A percentile compares a stretch with the other conserved stretches of the same genome.
Evolutionary conservation across 2,113 vertebrate species (phyloP).

Genomic region (Zosterops pallidus): DNA sequence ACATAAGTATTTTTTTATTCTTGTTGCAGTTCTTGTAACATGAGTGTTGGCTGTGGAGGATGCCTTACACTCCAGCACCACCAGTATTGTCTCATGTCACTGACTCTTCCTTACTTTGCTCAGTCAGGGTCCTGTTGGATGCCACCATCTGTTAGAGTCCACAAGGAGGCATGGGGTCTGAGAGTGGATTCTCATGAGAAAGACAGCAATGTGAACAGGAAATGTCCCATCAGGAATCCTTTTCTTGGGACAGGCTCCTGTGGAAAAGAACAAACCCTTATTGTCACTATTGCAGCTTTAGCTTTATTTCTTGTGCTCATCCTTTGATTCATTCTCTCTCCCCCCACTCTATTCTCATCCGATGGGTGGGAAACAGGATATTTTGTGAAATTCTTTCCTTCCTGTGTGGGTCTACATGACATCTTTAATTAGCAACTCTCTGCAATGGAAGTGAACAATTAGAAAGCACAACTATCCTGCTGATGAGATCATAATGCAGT

Average conservation of each 20-base stretch:
- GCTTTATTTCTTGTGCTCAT: slow-evolving; percentile 48
- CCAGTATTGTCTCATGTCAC: not conserved
- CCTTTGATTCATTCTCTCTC: slow-evolving; percentile 74
- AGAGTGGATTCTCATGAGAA: slow-evolving; percentile 77
- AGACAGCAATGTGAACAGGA: slow-evolving; percentile 72
- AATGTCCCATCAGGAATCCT: slow-evolving; percentile 68
- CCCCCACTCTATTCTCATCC: slow-evolving; percentile 61
- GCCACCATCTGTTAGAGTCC: slow-evolving; percentile 36
- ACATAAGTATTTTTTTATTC: not conserved
- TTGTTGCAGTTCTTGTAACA: not conserved
- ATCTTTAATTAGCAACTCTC: slow-evolving; percentile 42
- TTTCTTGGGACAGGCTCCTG: slow-evolving; percentile 70
- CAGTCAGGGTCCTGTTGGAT: not conserved
- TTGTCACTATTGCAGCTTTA: slow-evolving; percentile 60
- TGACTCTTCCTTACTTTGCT: not conserved
- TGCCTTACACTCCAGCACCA: not conserved
- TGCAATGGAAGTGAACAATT: slow-evolving; percentile 20
- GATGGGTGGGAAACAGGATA: slow-evolving; percentile 74
- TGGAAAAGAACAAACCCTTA: slow-evolving; percentile 74
- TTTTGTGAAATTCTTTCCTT: slow-evolving; percentile 68
- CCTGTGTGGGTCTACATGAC: slow-evolving; percentile 31
- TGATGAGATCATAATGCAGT: not conserved
- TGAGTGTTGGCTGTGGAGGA: not conserved
- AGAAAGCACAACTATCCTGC: slow-evolving; percentile 7
- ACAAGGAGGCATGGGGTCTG: not conserved